These are phyloP conservation scores for Bombus picipes DNA, from an alignment of 1,140 invertebrate genomes.

Conservation along the genomic window DNA sequence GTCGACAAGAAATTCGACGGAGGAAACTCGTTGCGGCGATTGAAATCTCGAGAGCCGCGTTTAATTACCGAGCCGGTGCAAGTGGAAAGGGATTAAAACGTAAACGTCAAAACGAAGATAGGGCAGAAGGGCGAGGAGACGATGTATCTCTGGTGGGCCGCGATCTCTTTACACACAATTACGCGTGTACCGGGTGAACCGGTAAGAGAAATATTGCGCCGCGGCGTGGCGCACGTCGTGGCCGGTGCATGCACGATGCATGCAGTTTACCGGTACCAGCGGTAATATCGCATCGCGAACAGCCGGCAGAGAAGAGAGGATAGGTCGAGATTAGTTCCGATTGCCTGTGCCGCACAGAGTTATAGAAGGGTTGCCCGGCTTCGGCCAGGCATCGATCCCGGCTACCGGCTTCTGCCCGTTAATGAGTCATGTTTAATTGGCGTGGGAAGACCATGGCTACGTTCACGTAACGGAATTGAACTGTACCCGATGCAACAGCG, in stretches of 20 bases:
- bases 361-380: slow-evolving; percentile 73
- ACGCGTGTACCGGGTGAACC: slow-evolving; percentile 37
- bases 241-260: slow-evolving; percentile 19
- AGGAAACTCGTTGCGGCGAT: background rate
- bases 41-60: slow-evolving; percentile 2
- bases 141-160: slow-evolving; percentile 6
- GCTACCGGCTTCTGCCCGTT: slow-evolving; percentile 79
- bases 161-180: slow-evolving; percentile 49
- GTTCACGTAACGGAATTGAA: slow-evolving; percentile 79
- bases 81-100: slow-evolving; percentile 42
- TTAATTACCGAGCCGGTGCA: background rate
- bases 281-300: slow-evolving; percentile 68
- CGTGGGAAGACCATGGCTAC: slow-evolving; percentile 80
- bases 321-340: slow-evolving; percentile 79
- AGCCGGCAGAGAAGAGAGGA: slow-evolving; percentile 64
- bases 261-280: slow-evolving; percentile 47
- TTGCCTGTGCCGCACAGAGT: slow-evolving; percentile 75
- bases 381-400: slow-evolving; percentile 76
- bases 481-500: slow-evolving; percentile 65
- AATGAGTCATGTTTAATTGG: slow-evolving; percentile 84
- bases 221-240: background rate
- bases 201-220: slow-evolving; percentile 60
- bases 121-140: background rate
- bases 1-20: background rate
- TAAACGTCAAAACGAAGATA: slow-evolving; percentile 42